Percentiles rank a stretch among this genome's conserved stretches.
Conservation (phyloP, 2,797 vertebrate species). For the Hypotaenidia okinawae region DNA sequence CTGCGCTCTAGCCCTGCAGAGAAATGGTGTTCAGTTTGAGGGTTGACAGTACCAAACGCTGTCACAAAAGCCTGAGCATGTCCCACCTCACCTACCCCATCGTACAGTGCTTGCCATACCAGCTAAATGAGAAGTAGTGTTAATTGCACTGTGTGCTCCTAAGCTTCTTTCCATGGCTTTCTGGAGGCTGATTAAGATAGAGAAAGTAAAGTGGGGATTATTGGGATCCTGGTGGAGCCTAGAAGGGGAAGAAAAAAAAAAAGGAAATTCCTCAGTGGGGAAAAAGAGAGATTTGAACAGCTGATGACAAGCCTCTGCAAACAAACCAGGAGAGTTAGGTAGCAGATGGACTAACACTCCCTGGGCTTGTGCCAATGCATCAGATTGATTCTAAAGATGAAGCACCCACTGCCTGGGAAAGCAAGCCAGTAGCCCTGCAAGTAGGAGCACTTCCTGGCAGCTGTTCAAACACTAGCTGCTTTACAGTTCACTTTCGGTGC, state of each 20-base stretch:
- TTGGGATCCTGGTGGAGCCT: neutral
- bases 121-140: neutral
- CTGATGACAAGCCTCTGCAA: constrained; percentile 62
- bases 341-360: constrained; percentile 59
- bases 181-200: constrained; percentile 40
- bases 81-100: neutral
- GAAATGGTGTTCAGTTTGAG: neutral
- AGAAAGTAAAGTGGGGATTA: constrained; percentile 49
- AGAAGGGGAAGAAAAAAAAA: neutral
- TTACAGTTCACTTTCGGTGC: neutral
- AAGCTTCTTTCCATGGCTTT: constrained; percentile 42
- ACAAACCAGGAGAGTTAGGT: constrained; percentile 30
- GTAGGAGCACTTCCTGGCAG: constrained; percentile 63
- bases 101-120: neutral
- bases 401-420: constrained; percentile 67
- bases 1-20: neutral
- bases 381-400: constrained; percentile 67
- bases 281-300: constrained; percentile 46
- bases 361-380: constrained; percentile 60
- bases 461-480: constrained; percentile 55
- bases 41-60: neutral
- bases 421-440: constrained; percentile 34
- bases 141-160: neutral
- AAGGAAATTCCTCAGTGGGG: constrained; percentile 22
- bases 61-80: neutral